Evolutionary conservation across 2,888 invertebrate genomes (phyloP), one percentile per base, ranked within the genome.

Genomic region (Ophioninae sp.): DNA sequence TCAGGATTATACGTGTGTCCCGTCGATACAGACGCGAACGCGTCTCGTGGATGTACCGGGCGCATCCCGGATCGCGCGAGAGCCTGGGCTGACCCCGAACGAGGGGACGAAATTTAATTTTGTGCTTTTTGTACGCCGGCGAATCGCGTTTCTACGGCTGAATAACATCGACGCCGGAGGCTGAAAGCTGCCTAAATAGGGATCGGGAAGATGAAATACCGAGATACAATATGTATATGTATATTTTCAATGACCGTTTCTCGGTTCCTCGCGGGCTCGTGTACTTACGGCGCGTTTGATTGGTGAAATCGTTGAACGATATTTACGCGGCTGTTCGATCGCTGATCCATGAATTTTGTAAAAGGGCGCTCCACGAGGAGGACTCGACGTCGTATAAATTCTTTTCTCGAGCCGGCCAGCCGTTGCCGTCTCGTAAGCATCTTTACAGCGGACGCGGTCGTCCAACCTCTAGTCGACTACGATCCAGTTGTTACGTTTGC

Each of bases 61-160:
- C 74, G 67, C 70, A 67, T 74, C 67, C 21, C 59, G 57, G 23
- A 57, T 62, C 57, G 44, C 73, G 73, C 70, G 78, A 67, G 77
- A 72, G 85, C 89, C 89, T 90, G 89, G 90, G 79, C 78, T 30
- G 65, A 74, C 68, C 61, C 65, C 75, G 79, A 77, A 21, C 77
- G 85, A 83, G 90, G 91, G 91, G 88, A 83, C 90, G 89, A 92
- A 92, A 92, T 92, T 92, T 91, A 92, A 92, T 92, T 92, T 92
- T 91, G 92, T 91, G 91, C 92, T 92, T 92, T 92, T 92, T 92
- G 92, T 92, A 90, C 89, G 88, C 87, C 89, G 90, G 89, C 85
- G 90, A 91, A 91, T 92, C 91, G 85, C 84, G 88, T 87, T 87
- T 87, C 88, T 87, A 84, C 82, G 84, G 82, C 50, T 82, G 79